These are phyloP conservation scores for Naja naja DNA, from an alignment of 2,113 vertebrate genomes.

Conservation along the genomic window DNA sequence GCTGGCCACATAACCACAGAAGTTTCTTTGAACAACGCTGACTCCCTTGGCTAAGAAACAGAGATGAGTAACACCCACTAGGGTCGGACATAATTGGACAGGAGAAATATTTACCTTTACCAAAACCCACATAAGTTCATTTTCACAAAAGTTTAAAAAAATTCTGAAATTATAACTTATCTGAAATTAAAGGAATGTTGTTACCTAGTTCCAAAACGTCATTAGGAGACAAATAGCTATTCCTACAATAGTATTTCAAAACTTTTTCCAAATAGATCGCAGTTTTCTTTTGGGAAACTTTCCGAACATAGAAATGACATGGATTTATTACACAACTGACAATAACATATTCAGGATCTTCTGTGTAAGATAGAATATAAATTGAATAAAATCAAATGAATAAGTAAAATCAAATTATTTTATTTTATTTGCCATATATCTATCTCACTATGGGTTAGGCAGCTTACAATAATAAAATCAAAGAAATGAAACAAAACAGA, in stretches of 20 bases:
- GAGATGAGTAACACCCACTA: neutral
- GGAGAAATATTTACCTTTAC: neutral
- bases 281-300: slow-evolving; percentile 72
- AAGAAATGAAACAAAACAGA: neutral
- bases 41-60: neutral
- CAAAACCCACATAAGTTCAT: neutral
- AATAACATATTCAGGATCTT: slow-evolving; percentile 74
- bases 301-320: slow-evolving; percentile 85
- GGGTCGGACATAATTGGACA: neutral
- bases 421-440: neutral
- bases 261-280: slow-evolving; percentile 68
- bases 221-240: slow-evolving; percentile 56
- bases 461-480: neutral
- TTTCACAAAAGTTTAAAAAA: neutral
- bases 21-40: neutral
- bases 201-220: slow-evolving; percentile 82
- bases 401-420: too few relatives aligned
- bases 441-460: neutral
- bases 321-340: slow-evolving; percentile 84
- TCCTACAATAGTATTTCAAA: slow-evolving; percentile 69
- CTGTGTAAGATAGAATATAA: slow-evolving; percentile 45
- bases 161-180: neutral
- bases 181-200: neutral
- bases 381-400: neutral
- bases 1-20: neutral